phyloP scores from a whole-genome alignment of 1,140 invertebrate genomes.

The Cherax quadricarinatus region DNA sequence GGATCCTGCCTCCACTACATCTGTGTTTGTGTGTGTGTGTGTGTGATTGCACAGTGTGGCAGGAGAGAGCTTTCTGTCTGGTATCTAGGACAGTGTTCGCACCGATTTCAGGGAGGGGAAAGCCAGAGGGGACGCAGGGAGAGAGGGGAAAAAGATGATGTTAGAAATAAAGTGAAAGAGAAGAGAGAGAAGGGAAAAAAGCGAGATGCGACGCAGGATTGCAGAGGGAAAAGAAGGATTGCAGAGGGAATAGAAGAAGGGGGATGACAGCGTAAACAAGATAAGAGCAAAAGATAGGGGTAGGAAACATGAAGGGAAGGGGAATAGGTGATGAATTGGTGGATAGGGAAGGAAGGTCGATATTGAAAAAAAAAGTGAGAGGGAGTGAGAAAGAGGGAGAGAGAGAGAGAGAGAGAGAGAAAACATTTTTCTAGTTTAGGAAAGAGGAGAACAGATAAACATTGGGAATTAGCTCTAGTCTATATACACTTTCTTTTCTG shows the following conservation, averaged over 20 bases:
- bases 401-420: slow-evolving; percentile 21
- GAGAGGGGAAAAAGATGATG: not conserved
- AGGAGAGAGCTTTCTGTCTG: no score
- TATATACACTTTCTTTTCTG: no score
- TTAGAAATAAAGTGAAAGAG: not conserved
- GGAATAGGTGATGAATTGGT: not conserved
- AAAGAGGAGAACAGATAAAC: no score
- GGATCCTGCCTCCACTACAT: no score
- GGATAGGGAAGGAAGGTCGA: not conserved
- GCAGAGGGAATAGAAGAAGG: not conserved
- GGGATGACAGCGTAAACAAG: not conserved
- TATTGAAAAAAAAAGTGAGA: not conserved
- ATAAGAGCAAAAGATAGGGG: not conserved
- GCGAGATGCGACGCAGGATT: not conserved
- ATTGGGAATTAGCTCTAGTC: no score
- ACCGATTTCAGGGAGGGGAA: no score
- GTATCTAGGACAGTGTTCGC: no score
- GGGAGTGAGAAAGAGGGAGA: slow-evolving; percentile 7
- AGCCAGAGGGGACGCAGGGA: not conserved
- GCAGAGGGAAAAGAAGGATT: not conserved
- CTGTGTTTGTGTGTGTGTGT: no score
- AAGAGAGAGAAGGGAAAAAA: not conserved
- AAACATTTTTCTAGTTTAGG: not conserved
- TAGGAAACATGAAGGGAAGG: not conserved
- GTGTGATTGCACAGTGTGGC: no score